phyloP scores from a whole-genome alignment of 2,888 invertebrate species.

The Caenorhabditis plicata region DNA sequence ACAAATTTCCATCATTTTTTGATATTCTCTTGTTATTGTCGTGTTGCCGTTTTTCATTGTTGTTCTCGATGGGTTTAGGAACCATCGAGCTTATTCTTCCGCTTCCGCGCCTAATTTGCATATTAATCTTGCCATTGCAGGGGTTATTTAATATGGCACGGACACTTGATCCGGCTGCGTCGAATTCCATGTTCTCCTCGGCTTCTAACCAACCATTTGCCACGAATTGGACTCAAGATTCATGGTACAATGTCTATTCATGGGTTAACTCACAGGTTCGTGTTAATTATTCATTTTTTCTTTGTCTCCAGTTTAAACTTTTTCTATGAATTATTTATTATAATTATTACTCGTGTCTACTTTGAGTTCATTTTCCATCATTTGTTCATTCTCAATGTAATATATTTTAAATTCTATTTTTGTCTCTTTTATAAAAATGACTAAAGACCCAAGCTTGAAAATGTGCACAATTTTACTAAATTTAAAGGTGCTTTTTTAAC shows the following conservation, averaged over 20 bases:
- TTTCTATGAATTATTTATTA: no score
- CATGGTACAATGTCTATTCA: conserved; percentile 27
- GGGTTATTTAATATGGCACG: conserved; percentile 35
- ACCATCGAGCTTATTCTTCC: background rate
- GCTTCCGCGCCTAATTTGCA: no score
- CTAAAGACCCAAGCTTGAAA: no score
- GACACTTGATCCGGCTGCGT: conserved; percentile 28
- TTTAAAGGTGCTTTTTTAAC: no score
- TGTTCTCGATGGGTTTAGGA: background rate
- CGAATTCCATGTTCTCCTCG: conserved; percentile 18
- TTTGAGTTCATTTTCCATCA: no score
- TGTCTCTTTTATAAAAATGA: no score
- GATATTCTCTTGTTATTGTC: background rate
- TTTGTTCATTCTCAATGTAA: no score
- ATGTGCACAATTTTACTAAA: no score
- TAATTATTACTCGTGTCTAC: no score
- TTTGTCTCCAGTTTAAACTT: background rate
- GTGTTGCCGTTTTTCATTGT: background rate
- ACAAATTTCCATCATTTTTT: no score
- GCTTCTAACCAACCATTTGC: conserved; percentile 1
- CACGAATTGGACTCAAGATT: conserved; percentile 15
- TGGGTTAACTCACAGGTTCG: conserved; percentile 35
- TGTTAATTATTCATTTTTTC: conserved; percentile 1
- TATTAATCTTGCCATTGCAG: no score
- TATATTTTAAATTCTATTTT: no score